A percentile compares a stretch with the other conserved stretches of the same genome.
Conservation (phyloP, 1,140 invertebrate genomes). For the Drosophila subobscura region DNA sequence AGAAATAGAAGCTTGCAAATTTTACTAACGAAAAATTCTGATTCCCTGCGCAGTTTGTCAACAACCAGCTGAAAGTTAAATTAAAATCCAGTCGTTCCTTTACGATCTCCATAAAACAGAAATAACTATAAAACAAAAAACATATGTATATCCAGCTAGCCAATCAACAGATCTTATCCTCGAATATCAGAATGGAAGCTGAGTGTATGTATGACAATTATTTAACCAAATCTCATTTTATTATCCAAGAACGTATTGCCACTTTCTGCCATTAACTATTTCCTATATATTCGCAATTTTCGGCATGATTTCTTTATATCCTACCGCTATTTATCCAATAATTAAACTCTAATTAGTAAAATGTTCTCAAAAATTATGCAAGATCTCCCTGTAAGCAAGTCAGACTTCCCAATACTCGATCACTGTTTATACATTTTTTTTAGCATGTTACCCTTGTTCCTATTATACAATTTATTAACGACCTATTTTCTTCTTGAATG, state of each 20-base stretch:
- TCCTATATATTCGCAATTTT: conserved; percentile 32
- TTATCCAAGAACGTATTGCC: conserved; percentile 15
- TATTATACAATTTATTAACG: too few species aligned
- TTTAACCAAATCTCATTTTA: conserved; percentile 5
- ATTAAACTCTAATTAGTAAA: conserved; percentile 30
- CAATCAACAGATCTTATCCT: conserved; percentile 15
- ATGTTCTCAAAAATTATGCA: conserved; percentile 1
- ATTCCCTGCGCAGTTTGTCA: conserved; percentile 79
- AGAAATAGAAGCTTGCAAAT: conserved; percentile 42
- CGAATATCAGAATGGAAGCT: conserved; percentile 36
- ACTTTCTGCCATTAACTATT: conserved; percentile 19
- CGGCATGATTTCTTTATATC: conserved; percentile 56
- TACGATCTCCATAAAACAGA: conserved; percentile 43
- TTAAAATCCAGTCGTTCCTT: conserved; percentile 53
- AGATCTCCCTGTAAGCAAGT: conserved; percentile 12
- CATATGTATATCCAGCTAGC: conserved; percentile 49
- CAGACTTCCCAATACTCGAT: conserved; percentile 11
- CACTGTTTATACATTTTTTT: background rate
- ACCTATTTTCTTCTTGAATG: too few species aligned
- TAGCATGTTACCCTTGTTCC: too few species aligned
- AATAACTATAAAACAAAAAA: conserved; percentile 21
- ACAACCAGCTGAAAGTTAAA: conserved; percentile 66
- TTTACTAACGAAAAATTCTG: conserved; percentile 77
- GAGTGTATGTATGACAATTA: conserved; percentile 65
- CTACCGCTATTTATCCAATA: conserved; percentile 38